Evolutionary conservation across 2,113 vertebrate genomes (phyloP).

Genomic region (Vireo altiloquus): DNA sequence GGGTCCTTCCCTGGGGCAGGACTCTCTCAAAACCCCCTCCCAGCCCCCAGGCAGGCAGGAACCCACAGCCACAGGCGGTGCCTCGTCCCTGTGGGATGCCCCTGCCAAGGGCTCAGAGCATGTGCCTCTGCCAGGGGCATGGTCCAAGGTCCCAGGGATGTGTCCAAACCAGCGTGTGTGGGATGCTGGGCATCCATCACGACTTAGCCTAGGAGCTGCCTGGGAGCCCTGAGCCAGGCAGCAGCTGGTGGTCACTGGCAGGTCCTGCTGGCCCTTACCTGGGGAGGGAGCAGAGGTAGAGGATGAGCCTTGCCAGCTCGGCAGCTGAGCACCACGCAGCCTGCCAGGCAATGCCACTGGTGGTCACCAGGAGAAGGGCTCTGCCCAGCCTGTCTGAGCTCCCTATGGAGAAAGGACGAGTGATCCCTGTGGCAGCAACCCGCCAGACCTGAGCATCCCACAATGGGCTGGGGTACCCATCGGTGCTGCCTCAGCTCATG

Average conservation of each 20-base stretch:
- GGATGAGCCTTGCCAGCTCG: conserved; percentile 77
- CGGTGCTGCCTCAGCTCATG: background rate
- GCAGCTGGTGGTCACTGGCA: background rate
- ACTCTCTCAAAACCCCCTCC: background rate
- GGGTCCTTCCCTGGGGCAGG: background rate
- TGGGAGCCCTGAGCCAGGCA: background rate
- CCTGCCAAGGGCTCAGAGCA: background rate
- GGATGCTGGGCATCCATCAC: background rate
- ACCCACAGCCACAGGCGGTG: background rate
- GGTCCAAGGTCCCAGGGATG: accelerated
- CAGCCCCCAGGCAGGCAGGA: background rate
- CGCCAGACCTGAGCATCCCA: background rate
- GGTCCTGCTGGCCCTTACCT: conserved; percentile 71
- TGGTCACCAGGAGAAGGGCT: conserved; percentile 83
- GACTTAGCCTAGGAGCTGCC: background rate
- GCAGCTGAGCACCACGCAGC: conserved; percentile 69
- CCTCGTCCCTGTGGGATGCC: accelerated
- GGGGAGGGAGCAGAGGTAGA: conserved; percentile 80
- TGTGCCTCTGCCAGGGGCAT: background rate
- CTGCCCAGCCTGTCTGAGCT: conserved; percentile 81
- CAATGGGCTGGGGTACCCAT: background rate
- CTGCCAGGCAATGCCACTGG: conserved; percentile 74
- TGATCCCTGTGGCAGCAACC: background rate
- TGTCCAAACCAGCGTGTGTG: background rate
- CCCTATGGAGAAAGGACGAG: conserved; percentile 60